A percentile compares a stretch with the other conserved stretches of the same genome.
These are phyloP conservation scores for Campoplex capitator DNA, from an alignment of 2,888 invertebrate species.

Conservation along the genomic window DNA sequence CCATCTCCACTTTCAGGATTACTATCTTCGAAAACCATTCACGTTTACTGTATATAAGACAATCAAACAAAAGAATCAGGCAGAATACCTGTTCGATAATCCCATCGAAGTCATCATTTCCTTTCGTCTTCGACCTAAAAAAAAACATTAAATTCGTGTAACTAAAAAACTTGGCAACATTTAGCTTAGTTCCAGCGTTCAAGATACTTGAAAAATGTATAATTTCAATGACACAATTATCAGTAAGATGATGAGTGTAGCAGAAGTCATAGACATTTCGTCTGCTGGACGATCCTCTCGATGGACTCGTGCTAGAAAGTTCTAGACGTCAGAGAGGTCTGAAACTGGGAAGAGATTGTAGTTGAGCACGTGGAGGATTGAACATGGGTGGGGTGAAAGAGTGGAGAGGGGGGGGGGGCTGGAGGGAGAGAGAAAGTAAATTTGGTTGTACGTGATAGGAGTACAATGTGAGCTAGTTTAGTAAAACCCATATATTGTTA, in stretches of 20 bases:
- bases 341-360: conserved; percentile 9
- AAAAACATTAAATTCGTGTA: too few species aligned
- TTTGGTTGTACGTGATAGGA: conserved; percentile 72
- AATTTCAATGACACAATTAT: background rate
- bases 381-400: background rate
- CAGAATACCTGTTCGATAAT: too few species aligned
- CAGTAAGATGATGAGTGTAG: background rate
- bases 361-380: background rate
- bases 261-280: background rate
- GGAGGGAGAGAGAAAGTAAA: conserved; percentile 73
- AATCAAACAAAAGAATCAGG: too few species aligned
- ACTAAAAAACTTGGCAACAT: too few species aligned
- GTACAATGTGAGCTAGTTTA: conserved; percentile 22
- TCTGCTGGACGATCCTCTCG: background rate
- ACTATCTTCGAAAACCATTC: too few species aligned
- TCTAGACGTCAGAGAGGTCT: background rate
- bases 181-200: background rate
- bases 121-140: too few species aligned
- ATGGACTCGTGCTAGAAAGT: background rate
- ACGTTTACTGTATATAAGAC: too few species aligned
- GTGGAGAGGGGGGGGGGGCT: background rate
- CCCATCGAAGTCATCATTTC: too few species aligned
- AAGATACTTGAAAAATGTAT: background rate
- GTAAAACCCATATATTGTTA: conserved; percentile 8
- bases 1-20: too few species aligned